These are phyloP conservation scores for Heliothis subflexa DNA, from an alignment of 1,140 invertebrate species.

Conservation along the genomic window DNA sequence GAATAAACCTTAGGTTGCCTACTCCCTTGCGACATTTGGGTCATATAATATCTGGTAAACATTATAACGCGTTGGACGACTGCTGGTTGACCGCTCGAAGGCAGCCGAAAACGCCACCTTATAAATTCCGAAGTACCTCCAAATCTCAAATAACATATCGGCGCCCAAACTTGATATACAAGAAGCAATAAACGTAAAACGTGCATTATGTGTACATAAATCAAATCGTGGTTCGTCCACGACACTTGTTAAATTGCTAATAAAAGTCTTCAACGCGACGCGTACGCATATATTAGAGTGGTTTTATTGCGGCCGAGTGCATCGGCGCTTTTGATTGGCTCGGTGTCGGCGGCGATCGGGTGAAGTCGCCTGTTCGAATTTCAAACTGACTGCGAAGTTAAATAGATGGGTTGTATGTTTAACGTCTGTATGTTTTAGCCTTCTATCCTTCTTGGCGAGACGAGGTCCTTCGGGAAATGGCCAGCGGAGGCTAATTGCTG, in stretches of 20 bases:
- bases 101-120: not conserved
- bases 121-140: not conserved
- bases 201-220: conserved; percentile 79
- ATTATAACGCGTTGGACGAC: not conserved
- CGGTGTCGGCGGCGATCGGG: conserved; percentile 32
- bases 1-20: no score
- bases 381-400: conserved; percentile 31
- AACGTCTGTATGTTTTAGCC: not conserved
- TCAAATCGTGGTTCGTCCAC: conserved; percentile 71
- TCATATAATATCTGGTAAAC: no score
- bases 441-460: not conserved
- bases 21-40: no score
- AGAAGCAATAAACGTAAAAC: conserved; percentile 79
- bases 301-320: conserved; percentile 68
- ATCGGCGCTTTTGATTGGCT: conserved; percentile 57
- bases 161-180: conserved; percentile 77
- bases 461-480: not conserved
- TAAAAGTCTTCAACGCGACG: conserved; percentile 79
- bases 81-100: not conserved
- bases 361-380: conserved; percentile 44
- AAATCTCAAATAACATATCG: conserved; percentile 58
- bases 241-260: conserved; percentile 83
- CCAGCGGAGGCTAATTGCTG: not conserved
- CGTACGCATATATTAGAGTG: conserved; percentile 76
- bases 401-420: conserved; percentile 16